A percentile compares a stretch with the other conserved stretches of the same genome.
These are phyloP conservation scores for Calcarius lapponicus DNA, from an alignment of 2,797 vertebrate species.

Conservation along the genomic window DNA sequence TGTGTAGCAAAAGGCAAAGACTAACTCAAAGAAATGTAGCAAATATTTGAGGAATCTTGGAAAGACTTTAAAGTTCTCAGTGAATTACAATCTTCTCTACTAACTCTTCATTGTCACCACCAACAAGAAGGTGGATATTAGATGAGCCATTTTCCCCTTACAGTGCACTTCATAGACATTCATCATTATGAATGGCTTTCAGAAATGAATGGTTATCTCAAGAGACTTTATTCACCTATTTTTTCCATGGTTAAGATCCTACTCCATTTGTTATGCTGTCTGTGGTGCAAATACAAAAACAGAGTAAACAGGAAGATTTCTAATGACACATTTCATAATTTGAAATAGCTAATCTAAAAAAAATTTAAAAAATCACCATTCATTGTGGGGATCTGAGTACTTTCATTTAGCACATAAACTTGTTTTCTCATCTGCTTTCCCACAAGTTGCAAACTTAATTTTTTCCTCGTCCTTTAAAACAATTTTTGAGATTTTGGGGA, in stretches of 20 bases:
- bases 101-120: neutral
- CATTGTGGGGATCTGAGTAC: neutral
- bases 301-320: neutral
- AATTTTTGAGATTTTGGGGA: neutral
- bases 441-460: neutral
- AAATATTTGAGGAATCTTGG: neutral
- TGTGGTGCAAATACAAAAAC: neutral
- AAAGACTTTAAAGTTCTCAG: neutral
- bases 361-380: neutral
- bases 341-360: neutral
- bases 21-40: neutral
- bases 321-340: neutral
- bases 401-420: neutral
- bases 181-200: neutral
- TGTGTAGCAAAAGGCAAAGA: neutral
- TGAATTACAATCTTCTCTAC: neutral
- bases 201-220: neutral
- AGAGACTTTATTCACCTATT: neutral
- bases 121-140: neutral
- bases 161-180: neutral
- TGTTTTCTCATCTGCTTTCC: neutral
- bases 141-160: neutral
- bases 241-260: neutral
- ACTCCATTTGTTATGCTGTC: neutral
- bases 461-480: neutral